Base-by-base conservation (phyloP, 1,140 invertebrate species). In the Eurosta solidaginis region DNA sequence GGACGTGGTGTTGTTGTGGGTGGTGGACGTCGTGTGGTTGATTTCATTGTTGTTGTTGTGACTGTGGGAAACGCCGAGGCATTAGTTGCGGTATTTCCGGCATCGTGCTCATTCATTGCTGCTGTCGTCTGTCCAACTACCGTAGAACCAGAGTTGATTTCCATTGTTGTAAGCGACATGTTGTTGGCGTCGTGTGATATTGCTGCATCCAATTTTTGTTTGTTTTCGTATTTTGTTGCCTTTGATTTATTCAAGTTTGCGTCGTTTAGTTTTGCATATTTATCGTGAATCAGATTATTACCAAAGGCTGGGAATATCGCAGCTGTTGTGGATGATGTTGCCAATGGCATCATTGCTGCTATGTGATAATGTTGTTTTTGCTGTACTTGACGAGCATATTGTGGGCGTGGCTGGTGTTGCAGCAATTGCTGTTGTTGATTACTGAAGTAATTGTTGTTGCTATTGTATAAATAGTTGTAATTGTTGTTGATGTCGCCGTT, bases 1-100 rank as follows among this genome's bases (percentile, higher is more conserved):
- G 85, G 85, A 79, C 80, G 82, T 73, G 83, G 74, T 79, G 85
- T 86, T 29, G 85, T 87, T 54, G 81, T 87, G 14, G 49, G 27
- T 44, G 76, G 76, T 54, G 83, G 81, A 36, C 82, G 79, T 42
- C 83, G 81, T 40, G 85, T 86, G 9, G 73, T 80, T 50, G 78
- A 17, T 44, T 44, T 77, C 17, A 76, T 40, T 42, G 83, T 84
- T 25, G 80, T 81, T 44, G 73, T 76, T 36, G 74, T 52, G n/a
- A 47, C 14, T 47, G 80, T 63, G 6, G 73, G 25, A 25, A 27
- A 47, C n/a, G 74, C 6, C 12, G 78, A 73, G 20, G 74, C n/a
- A 10, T 79, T 82, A 29, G 81, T 54, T 50, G 77, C 50, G 77
- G 76, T 29, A 22, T 59, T 73, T 63, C 49, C 12, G 27, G 20